phyloP scores from a whole-genome alignment of 2,888 invertebrate genomes.

The Conomelus anceps region DNA sequence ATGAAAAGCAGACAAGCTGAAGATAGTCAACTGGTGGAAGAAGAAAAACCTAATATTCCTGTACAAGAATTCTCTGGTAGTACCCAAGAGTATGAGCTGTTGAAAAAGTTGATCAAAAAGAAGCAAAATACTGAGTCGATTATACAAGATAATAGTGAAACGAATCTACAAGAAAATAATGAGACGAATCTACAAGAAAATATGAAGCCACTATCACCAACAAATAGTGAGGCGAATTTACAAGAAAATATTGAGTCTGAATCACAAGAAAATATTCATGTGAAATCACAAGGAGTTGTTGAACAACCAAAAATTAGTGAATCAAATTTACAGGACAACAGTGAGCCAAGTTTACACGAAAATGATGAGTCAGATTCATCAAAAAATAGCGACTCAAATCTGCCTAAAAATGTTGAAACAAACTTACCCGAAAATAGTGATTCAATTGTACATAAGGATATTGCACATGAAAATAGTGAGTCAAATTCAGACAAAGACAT shows the following conservation, averaged over 20 bases:
- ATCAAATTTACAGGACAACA: too few species aligned
- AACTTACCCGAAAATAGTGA: too few species aligned
- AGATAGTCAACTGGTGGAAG: background rate
- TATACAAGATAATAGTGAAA: background rate
- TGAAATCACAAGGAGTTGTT: too few species aligned
- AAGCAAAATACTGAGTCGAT: background rate
- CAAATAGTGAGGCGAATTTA: background rate
- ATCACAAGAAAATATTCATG: too few species aligned
- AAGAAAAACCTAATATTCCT: background rate
- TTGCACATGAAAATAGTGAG: background rate
- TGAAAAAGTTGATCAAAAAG: background rate
- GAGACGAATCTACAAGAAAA: background rate
- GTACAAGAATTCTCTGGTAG: background rate
- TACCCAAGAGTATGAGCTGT: background rate
- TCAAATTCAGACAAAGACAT: background rate
- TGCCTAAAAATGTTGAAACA: too few species aligned
- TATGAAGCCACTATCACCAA: too few species aligned
- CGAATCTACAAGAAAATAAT: background rate
- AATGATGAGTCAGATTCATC: too few species aligned
- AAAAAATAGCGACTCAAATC: background rate
- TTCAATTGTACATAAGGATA: background rate
- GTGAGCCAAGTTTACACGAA: too few species aligned
- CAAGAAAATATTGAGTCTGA: background rate
- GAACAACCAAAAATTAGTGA: too few species aligned
- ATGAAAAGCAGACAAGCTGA: background rate